Conservation (phyloP, 2,113 vertebrate species). For the Rallus limicola region DNA sequence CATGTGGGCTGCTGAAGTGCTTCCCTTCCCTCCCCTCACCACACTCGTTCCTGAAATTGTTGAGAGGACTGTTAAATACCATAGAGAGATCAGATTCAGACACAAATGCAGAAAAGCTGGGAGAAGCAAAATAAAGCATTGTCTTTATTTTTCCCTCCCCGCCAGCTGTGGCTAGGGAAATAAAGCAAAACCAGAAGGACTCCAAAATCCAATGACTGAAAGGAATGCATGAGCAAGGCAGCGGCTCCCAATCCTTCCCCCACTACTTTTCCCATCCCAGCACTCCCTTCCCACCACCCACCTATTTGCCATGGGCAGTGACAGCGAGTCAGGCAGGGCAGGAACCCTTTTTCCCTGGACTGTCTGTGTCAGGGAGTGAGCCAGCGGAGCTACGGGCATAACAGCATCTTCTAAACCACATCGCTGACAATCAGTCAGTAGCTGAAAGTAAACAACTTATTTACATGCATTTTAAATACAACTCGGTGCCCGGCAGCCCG, state of each 20-base stretch:
- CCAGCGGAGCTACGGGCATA: accelerated
- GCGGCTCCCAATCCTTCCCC: background rate
- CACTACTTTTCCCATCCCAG: background rate
- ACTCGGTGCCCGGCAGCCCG: background rate
- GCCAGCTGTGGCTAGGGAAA: background rate
- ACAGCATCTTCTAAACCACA: background rate
- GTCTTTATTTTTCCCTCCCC: background rate
- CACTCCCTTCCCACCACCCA: background rate
- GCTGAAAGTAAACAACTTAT: constrained; percentile 16
- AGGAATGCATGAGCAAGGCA: background rate
- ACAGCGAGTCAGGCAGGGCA: background rate
- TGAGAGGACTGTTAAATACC: background rate
- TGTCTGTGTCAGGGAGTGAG: background rate
- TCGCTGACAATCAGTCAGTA: background rate
- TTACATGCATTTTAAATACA: constrained; percentile 25
- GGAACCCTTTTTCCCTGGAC: background rate
- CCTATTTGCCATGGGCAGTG: background rate
- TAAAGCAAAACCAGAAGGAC: background rate
- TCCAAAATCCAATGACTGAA: background rate
- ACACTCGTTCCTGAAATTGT: background rate
- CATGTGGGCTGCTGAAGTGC: background rate
- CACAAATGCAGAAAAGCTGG: background rate
- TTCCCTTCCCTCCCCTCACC: background rate
- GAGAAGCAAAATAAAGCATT: background rate
- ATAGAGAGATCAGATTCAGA: background rate